Conservation (phyloP, 92 coral and sea anemone species). For the Paragorgia papillata region DNA sequence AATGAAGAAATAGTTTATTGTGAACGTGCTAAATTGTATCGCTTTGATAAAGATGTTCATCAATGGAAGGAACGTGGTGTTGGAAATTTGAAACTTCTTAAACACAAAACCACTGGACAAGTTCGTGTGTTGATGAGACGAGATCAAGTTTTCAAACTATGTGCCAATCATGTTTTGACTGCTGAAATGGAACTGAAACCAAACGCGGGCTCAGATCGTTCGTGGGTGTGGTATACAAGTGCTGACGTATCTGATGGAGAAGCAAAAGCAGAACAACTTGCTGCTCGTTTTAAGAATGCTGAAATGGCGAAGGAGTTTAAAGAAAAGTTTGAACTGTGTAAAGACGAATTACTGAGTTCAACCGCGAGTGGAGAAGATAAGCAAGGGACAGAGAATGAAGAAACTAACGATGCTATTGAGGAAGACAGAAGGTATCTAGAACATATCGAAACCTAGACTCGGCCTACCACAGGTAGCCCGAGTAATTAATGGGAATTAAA, state of each 20-base stretch:
- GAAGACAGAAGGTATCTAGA: background rate
- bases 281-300: conserved; percentile 75
- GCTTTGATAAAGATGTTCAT: conserved; percentile 65
- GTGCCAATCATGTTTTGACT: conserved; percentile 91
- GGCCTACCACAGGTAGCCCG: no score
- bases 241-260: conserved; percentile 89
- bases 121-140: conserved; percentile 92
- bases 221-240: conserved; percentile 90
- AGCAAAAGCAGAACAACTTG: conserved; percentile 77
- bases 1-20: conserved; percentile 75
- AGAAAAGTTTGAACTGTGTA: conserved; percentile 79
- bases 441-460: no score
- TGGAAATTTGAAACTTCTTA: conserved; percentile 85
- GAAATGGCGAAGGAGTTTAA: conserved; percentile 74
- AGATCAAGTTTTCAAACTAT: conserved; percentile 79
- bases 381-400: background rate
- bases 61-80: conserved; percentile 98
- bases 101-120: conserved; percentile 58
- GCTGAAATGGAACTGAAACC: conserved; percentile 85
- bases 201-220: conserved; percentile 77
- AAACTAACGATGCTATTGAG: background rate
- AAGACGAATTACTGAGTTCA: conserved; percentile 47
- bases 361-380: background rate
- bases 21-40: conserved; percentile 79
- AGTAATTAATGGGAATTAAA: no score